A percentile compares a stretch with the other conserved stretches of the same genome.
phyloP scores from a whole-genome alignment of 2,888 invertebrate genomes.

The Brenthis daphne region DNA sequence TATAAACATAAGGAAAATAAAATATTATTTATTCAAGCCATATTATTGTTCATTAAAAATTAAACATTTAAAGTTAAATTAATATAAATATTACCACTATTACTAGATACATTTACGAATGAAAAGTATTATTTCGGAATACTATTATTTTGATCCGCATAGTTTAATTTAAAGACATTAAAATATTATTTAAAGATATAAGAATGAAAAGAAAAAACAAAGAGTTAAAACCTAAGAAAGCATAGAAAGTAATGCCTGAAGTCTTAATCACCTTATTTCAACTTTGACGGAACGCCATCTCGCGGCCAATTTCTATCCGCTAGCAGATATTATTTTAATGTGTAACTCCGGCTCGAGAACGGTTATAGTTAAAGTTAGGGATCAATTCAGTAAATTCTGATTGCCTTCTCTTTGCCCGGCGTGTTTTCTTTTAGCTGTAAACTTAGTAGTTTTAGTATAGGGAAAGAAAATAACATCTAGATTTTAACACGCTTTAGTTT shows the following conservation, averaged over 20 bases:
- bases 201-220: background rate
- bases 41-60: too few relatives aligned
- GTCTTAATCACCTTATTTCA: conserved; percentile 65
- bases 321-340: conserved; percentile 66
- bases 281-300: conserved; percentile 65
- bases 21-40: too few relatives aligned
- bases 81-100: too few relatives aligned
- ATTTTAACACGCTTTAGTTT: too few relatives aligned
- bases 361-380: conserved; percentile 64
- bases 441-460: too few relatives aligned
- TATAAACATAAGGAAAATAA: too few relatives aligned
- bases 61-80: too few relatives aligned
- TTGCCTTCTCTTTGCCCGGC: conserved; percentile 49
- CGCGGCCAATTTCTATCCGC: conserved; percentile 66
- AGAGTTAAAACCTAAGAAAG: conserved; percentile 6
- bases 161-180: too few relatives aligned
- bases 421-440: conserved; percentile 47
- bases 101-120: too few relatives aligned
- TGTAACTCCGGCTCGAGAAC: conserved; percentile 62
- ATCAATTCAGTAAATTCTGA: conserved; percentile 65
- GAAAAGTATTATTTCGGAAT: background rate
- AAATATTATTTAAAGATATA: background rate
- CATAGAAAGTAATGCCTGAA: conserved; percentile 56
- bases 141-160: too few relatives aligned
- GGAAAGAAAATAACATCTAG: too few relatives aligned